Evolutionary conservation across 2,888 invertebrate species (phyloP), one percentile per base, ranked within the genome.

Genomic region (Polyommatus icarus): DNA sequence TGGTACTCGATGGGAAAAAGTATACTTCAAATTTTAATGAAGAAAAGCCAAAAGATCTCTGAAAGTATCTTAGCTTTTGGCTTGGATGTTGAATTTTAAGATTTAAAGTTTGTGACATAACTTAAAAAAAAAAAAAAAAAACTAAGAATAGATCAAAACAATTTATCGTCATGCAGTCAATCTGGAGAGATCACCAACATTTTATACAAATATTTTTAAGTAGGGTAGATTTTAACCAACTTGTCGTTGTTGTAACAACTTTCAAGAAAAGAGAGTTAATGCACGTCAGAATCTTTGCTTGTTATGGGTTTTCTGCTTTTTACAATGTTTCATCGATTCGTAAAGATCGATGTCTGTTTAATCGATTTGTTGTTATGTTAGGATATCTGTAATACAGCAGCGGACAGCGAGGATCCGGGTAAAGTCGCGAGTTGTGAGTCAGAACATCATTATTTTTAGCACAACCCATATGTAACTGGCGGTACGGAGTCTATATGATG

Each of bases 381-480:
- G 73, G 20, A 73, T 73, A 46, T 46, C 40, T 72, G 72, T 40
- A 46, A 20, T 46, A 73, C 46, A 73, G 73, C 73, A 73, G 73
- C 46, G 18, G 46, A 10, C 6, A 1, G 12, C 20, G 73, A 73
- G 73, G 73, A 73, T 40, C 46, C 20, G 46, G 46, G 24, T 73
- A 73, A 67, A 29, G 12, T 67, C 67, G 61, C 24, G 67, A 46
- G 46, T 46, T 73, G 73, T 73, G 73, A 73, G 73, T 73, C 73
- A 29, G n/a, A 72, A 73, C 73, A 73, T 73, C 46, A 67, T 67
- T 29, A 29, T 73, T 73, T 46, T 73, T 73, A 73, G 73, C 73
- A 73, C 73, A 73, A 24, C 73, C 73, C 40, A 20, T n/a, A 40
- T 46, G 20, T 24, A 24, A 46, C 20, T 40, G 46, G 1, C 54